Evolutionary conservation across 2,888 invertebrate genomes (phyloP), one percentile per base, ranked within the genome.

Genomic region (Apamea anceps): DNA sequence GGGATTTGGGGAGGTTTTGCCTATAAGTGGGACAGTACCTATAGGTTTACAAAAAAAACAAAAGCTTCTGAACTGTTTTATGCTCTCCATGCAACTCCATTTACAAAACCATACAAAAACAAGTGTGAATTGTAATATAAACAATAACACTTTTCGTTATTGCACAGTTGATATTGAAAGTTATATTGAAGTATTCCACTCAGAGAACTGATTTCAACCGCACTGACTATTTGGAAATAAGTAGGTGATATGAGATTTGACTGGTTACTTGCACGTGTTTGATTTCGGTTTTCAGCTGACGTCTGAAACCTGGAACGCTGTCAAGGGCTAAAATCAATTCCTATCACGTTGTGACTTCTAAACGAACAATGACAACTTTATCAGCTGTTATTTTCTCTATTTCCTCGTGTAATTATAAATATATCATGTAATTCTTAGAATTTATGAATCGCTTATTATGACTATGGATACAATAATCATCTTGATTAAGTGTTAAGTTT

Each of bases 391-490:
- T 68, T 63, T 74, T 79, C 28, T 60, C 15, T 8, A 73, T 62
- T 79, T 71, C 60, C 28, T 54, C 15, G 7, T 57, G 0, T 63
- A 48, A 51, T 57, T 42, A 68, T 51, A 75, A 32, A 66, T 37
- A 8, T 18, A 72, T 66, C 54, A 48, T 12, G n/a, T 51, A 62
- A 48, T 86, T 85, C 72, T 70, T 25, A 68, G 75, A 85, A 85
- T 66, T 42, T 74, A 80, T 74, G 28, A 76, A 77, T 74, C 71
- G 57, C 42, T 57, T 75, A 65, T 80, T 84, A 80, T 75, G 70
- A 63, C 70, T 80, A 65, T 72, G 51, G 62, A 48, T 63, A 62
- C 54, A 72, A 37, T 83, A 45, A 85, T 81, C 63, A 15, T 37
- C 45, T 74, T 80, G 37, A 62, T 71, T 71, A 51, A 79, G 48